Evolutionary conservation across 2,888 invertebrate genomes (phyloP).

Genomic region (Metallyticus violacea): DNA sequence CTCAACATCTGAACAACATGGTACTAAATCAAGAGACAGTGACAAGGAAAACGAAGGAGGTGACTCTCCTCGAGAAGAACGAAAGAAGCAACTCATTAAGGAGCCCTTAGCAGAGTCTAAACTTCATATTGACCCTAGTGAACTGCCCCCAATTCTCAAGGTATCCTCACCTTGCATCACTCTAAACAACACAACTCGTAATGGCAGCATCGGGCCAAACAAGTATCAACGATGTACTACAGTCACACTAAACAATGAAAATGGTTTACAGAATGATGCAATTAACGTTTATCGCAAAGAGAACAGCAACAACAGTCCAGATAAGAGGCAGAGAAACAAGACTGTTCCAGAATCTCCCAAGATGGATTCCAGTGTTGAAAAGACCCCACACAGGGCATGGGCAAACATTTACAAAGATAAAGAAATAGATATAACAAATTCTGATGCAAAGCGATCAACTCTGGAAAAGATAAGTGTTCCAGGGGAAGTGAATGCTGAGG

Average conservation of each 20-base stretch:
- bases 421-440: conserved; percentile 27
- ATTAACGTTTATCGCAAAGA: conserved; percentile 27
- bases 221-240: conserved; percentile 10
- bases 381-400: conserved; percentile 30
- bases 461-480: background rate
- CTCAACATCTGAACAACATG: conserved; percentile 52
- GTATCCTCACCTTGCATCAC: background rate
- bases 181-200: conserved; percentile 2
- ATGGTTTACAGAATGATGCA: background rate
- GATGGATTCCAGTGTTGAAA: conserved; percentile 18
- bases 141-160: background rate
- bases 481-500: background rate
- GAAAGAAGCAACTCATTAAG: conserved; percentile 36
- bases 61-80: conserved; percentile 53
- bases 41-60: conserved; percentile 66
- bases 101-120: conserved; percentile 31
- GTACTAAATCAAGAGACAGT: conserved; percentile 62
- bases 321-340: conserved; percentile 35
- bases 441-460: conserved; percentile 15
- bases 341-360: conserved; percentile 29
- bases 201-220: background rate
- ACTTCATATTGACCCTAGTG: conserved; percentile 16
- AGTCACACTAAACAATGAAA: conserved; percentile 6
- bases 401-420: conserved; percentile 31
- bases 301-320: conserved; percentile 28